Base-by-base conservation (phyloP, 1,140 invertebrate species). In the Bombus balteatus region DNA sequence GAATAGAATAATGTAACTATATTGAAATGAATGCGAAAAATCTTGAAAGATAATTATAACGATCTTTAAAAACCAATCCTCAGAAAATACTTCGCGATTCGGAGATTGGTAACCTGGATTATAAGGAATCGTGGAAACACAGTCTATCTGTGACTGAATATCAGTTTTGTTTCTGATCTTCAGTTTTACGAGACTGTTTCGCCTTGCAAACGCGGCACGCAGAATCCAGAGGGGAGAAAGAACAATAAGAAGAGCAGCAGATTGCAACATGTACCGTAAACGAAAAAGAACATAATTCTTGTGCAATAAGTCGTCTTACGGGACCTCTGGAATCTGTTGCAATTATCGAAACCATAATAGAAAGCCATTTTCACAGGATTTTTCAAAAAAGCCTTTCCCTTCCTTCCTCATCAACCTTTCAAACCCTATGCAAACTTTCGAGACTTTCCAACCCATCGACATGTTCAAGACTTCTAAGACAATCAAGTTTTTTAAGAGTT, bases 271-370 rank as follows among this genome's bases (percentile, higher is more conserved):
- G 12, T 13, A 32, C 32, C 13, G n/a, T 32, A 15, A 13, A 66
- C 62, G 62, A 66, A 66, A 65, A 65, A 66, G 62, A 66, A 13
- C n/a, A 66, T 10, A 66, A 66, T 66, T 66, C 62, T 66, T 32
- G 62, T 32, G n/a, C 0, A 66, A 32, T 32, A 15, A 32, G 15
- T 66, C 13, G 62, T 32, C 62, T 32, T 32, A 32, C 62, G 62
- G 62, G n/a, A 66, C 1, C n/a, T 66, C 13, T 32, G n/a, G n/a
- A 32, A 15, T 32, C 13, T 1, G 62, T 66, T 66, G 6, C n/a
- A 66, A 15, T 66, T 66, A 66, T 15, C 13, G 62, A 66, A 15
- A 32, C 6, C 1, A 32, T 18, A 15, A 66, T 66, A 0, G n/a
- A 66, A 66, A 32, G 62, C 8, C 5, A 15, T 0, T 65, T 15